Evolutionary conservation across 2,797 vertebrate genomes (phyloP), one percentile per base, ranked within the genome.

Genomic region (Poecile montanus): DNA sequence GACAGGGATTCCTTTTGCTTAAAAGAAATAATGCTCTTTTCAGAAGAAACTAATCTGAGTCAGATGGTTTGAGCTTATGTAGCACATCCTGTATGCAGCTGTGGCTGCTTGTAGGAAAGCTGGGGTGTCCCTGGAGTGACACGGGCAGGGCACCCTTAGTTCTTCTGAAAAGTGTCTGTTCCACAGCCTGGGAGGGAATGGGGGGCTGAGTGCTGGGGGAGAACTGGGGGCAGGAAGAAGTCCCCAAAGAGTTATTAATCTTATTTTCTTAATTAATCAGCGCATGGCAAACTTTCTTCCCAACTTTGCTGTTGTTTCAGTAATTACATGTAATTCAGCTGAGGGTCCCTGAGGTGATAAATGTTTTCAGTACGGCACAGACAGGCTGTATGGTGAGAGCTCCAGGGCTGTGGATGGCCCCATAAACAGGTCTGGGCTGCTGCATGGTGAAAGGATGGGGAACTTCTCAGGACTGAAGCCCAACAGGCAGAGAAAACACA

Each of bases 141-240:
- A 13, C 2, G 2, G 14, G 45, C 62, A 75, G 50, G 38, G 26
- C 47, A 76, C 38, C 56, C 25, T 40, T 22, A 16, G 23, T 40
- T 61, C 16, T 25, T 47, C 44, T 71, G 51, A 34, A 20, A 58
- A 87, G 38, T 32, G 16, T 17, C 60, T 54, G 0, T 56, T 73
- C 47, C 7, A 8, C n/a, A 79, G 34, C 29, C 2, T 1, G 32
- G 34, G 11, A 60, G 16, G 25, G 51, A 72, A 10, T 0, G 0
- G 13, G 22, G 8, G 10, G 25, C 21, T 40, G 56, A 73, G 11
- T 12, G 11, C 29, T 45, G 34, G 7, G 17, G 36, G 17, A 77
- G 19, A 63, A 1, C 45, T 58, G 26, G 9, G 20, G 32, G 21
- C 7, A 32, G 44, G 11, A 56, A 47, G 50, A 71, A 40, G 7